phyloP scores from a whole-genome alignment of 1,140 invertebrate species.

The Camponotus floridanus region DNA sequence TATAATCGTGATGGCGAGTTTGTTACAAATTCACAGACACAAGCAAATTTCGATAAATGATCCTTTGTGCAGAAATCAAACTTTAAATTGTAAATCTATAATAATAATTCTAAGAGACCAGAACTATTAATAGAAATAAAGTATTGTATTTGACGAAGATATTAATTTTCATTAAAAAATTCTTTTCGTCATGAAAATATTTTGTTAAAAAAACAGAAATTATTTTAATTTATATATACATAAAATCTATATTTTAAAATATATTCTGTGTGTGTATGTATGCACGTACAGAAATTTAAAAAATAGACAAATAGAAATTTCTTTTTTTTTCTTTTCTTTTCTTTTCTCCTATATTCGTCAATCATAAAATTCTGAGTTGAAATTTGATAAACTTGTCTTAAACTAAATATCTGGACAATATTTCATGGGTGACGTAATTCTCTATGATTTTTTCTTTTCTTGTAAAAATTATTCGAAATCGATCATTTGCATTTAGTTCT shows the following conservation, averaged over 20 bases:
- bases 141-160: neutral
- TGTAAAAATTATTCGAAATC: neutral
- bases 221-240: neutral
- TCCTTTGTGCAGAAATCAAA: neutral
- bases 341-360: neutral
- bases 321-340: neutral
- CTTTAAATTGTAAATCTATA: neutral
- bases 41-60: neutral
- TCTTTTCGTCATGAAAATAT: neutral
- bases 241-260: neutral
- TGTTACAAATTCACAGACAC: neutral
- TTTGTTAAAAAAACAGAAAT: neutral
- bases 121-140: neutral
- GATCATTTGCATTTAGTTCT: neutral
- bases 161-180: neutral
- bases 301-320: neutral
- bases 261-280: neutral
- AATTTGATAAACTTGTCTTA: neutral
- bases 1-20: too few species aligned
- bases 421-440: neutral
- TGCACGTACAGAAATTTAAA: neutral
- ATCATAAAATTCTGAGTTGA: neutral
- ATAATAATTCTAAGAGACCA: neutral
- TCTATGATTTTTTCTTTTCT: neutral
- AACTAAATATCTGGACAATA: neutral